phyloP scores from a whole-genome alignment of 2,113 vertebrate genomes.

The Lepus americanus region DNA sequence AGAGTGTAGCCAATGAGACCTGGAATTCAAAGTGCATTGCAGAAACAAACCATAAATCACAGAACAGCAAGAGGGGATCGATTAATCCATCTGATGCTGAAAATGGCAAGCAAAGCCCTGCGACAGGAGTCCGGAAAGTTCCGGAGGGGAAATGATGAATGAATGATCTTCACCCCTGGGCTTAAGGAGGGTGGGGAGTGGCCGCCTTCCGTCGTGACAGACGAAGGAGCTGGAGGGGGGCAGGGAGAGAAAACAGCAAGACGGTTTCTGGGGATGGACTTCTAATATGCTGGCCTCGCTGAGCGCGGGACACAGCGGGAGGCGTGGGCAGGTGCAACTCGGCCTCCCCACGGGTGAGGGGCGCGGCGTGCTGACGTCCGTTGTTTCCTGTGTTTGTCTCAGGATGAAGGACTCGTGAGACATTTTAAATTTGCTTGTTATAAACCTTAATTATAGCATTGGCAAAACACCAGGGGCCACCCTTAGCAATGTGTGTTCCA shows the following conservation, averaged over 20 bases:
- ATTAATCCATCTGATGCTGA: slow-evolving; percentile 74
- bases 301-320: too few species aligned
- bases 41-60: slow-evolving; percentile 75
- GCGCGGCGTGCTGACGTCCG: too few species aligned
- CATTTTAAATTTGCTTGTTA: neutral
- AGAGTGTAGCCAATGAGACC: slow-evolving; percentile 68
- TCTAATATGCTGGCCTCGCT: too few species aligned
- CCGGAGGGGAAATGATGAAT: neutral
- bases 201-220: neutral
- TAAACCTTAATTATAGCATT: neutral
- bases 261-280: too few species aligned
- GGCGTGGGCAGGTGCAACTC: too few species aligned
- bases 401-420: neutral
- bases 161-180: neutral
- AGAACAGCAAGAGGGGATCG: slow-evolving; percentile 51
- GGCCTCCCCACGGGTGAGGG: too few species aligned
- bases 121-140: neutral
- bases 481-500: neutral
- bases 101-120: slow-evolving; percentile 28
- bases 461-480: neutral
- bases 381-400: neutral
- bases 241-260: too few species aligned
- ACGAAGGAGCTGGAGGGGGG: neutral
- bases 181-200: neutral
- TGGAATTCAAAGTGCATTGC: slow-evolving; percentile 57